Evolutionary conservation across 2,797 vertebrate species (phyloP).

Genomic region (Onychomys leucogaster): DNA sequence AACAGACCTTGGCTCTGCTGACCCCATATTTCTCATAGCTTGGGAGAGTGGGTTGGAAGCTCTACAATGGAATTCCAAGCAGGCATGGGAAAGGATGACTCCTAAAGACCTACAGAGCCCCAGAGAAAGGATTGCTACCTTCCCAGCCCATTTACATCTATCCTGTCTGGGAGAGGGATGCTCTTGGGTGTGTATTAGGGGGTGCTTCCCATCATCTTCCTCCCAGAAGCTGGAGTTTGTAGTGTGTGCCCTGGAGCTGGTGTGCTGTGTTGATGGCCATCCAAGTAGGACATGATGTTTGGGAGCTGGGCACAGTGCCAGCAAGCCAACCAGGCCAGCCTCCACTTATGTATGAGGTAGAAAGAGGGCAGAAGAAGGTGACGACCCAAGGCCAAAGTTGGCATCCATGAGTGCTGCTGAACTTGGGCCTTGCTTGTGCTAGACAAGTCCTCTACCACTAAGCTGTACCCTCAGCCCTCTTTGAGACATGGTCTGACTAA

Average conservation of each 20-base stretch:
- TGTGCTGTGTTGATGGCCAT: no score
- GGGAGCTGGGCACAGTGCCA: neutral
- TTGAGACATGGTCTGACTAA: neutral
- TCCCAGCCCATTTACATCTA: neutral
- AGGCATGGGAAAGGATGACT: neutral
- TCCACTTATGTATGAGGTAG: neutral
- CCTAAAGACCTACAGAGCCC: neutral
- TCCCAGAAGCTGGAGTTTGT: neutral
- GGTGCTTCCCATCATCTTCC: neutral
- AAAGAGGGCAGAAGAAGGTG: neutral
- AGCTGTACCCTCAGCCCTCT: neutral
- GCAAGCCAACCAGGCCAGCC: neutral
- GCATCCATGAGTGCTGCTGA: fast-evolving
- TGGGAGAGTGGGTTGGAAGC: neutral
- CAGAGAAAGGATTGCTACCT: neutral
- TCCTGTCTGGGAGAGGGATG: neutral
- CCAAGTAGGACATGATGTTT: no score
- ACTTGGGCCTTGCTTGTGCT: neutral
- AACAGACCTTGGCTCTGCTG: neutral
- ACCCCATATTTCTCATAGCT: neutral
- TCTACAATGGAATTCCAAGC: neutral
- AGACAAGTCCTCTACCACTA: no score
- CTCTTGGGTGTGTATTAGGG: neutral
- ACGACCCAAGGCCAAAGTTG: neutral
- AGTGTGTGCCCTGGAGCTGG: neutral